Base-by-base conservation (phyloP, 2,888 invertebrate species). In the Apotomis betuletana region DNA sequence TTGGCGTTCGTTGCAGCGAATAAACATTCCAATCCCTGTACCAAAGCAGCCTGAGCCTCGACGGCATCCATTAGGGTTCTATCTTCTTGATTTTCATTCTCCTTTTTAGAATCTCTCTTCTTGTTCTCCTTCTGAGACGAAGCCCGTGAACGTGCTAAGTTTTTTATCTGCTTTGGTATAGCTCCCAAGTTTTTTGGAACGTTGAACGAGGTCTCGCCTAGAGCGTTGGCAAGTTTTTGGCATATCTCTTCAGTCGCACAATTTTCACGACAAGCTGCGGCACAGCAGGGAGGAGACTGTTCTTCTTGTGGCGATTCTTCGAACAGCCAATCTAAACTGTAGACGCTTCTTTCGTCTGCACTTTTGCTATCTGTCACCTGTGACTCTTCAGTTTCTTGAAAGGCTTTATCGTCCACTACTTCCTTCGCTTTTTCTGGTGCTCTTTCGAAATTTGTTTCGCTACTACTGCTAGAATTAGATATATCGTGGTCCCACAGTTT, bases 161-260 rank as follows among this genome's bases (percentile, higher is more conserved):
- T 93, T 92, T 92, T 94, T 80, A 93, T 89, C 87, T 95, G 95
- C 87, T 96, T 96, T 72, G 96, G 96, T 86, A 95, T 96, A 75
- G 96, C 96, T 73, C 96, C 96, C 80, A 96, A 94, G 85, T 95
- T 95, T 85, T 95, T 94, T 85, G 95, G 94, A 78, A 88, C 89
- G 80, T 89, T 94, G 77, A 85, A 91, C 77, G 87, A 94, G 12
- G 92, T 85, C 80, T 92, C 93, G 73, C 90, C 92, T 72, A 92
- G 81, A 15, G 92, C 88, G 69, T 80, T 86, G 70, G 87, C 85
- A 75, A 88, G 80, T 82, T 89, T 91, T 72, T 88, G 89, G 73
- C 86, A 85, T 38, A 84, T 79, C 60, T 89, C 91, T 61, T 90
- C 90, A 4, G 87, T 46, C 5, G 54, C 64, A 44, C 64, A 67